Base-by-base conservation (phyloP, 37 sponge, comb jelly and placozoan species). In the Halichondria panicea region DNA sequence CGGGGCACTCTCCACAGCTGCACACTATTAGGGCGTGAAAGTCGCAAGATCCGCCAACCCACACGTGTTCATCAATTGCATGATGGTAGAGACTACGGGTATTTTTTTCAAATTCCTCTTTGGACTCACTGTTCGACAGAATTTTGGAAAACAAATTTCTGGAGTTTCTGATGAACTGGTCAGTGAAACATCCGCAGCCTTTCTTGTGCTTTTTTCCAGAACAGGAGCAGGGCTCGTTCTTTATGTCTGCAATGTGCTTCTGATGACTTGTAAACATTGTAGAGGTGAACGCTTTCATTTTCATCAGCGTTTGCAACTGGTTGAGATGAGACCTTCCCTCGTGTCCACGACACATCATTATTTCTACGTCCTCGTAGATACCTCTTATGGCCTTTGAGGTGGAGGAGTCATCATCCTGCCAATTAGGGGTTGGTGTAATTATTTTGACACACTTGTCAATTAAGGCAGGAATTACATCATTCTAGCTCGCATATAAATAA, bases 291-390 rank as follows among this genome's bases (percentile, higher is more conserved):
- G 60, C 28, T 37, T 84, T 84, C 66, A 44, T 58, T n/a, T 55
- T 56, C 19, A 28, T 18, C 33, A 55, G 15, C 7, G 36, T 68
- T 30, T 53, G 15, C 37, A 84, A 43, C 31, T 52, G 53, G 25
- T 75, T 68, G 1, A 27, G 5, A 19, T 84, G 84, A 15, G 77
- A 53, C 19, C 84, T 50, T 0, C 54, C 63, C 6, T 27, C 62
- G 32, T 84, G 84, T 0, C 84, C 84, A 45, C 68, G 77, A 69
- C 85, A 85, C 3, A 77, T 9, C 79, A 77, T 85, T 32, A 71
- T 27, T 37, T 43, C 0, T 2, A 63, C 68, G 0, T 64, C 55
- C 0, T 70, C 63, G 25, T 45, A 72, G 33, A 55, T 7, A 3
- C 57, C 41, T 34, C 4, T 11, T 1, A 72, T 4, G 2, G 42